phyloP scores from a whole-genome alignment of 2,888 invertebrate species.

The Dynastes hyllus region DNA sequence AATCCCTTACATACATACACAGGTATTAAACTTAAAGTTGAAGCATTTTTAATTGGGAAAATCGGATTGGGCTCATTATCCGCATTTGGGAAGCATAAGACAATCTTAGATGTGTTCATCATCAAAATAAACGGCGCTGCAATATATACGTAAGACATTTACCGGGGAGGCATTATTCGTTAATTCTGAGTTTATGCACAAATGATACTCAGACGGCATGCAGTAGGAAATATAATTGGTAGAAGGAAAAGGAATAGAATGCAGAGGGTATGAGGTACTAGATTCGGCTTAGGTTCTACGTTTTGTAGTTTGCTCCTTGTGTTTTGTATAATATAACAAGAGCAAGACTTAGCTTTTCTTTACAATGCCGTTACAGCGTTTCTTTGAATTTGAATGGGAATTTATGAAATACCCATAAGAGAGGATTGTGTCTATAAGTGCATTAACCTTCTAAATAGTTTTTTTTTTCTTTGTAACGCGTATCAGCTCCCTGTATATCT shows the following conservation, averaged over 20 bases:
- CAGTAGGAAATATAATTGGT: constrained; percentile 57
- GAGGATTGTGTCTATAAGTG: no score
- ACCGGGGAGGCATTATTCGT: constrained; percentile 60
- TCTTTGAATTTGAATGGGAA: no score
- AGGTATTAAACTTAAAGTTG: constrained; percentile 63
- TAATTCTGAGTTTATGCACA: constrained; percentile 67
- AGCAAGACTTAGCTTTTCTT: not conserved
- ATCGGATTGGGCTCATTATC: constrained; percentile 73
- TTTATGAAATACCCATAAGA: no score
- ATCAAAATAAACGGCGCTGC: constrained; percentile 59
- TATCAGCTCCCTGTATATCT: no score
- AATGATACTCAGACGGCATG: constrained; percentile 60
- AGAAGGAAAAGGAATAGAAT: constrained; percentile 1
- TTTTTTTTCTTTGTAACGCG: no score
- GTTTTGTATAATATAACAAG: not conserved
- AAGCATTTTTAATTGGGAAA: constrained; percentile 72
- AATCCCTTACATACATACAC: constrained; percentile 43
- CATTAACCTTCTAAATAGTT: no score
- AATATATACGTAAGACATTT: constrained; percentile 61
- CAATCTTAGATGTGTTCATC: constrained; percentile 62
- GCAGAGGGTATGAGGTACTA: not conserved
- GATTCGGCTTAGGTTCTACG: not conserved
- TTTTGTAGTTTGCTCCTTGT: not conserved
- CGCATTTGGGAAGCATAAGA: constrained; percentile 64
- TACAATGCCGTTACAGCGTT: no score